Percentiles rank a stretch among this genome's conserved stretches.
These are phyloP conservation scores for Montifringilla adamsi DNA, from an alignment of 2,113 vertebrate species.

Conservation along the genomic window DNA sequence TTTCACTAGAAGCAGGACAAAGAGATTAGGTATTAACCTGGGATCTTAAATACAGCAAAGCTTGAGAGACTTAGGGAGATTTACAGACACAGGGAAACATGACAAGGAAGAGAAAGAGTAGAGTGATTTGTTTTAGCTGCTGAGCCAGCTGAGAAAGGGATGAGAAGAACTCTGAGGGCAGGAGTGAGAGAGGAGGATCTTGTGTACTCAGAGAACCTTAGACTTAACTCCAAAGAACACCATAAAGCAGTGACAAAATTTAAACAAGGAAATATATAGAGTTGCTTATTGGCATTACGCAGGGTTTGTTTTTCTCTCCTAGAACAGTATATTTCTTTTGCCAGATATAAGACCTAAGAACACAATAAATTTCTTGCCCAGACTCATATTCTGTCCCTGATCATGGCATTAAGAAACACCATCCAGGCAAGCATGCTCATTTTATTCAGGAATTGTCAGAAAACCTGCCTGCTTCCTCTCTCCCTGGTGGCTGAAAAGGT, in stretches of 20 bases:
- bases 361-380: background rate
- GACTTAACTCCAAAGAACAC: background rate
- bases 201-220: background rate
- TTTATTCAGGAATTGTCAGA: background rate
- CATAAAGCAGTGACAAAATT: background rate
- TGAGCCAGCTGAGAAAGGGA: background rate
- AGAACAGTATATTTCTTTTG: background rate
- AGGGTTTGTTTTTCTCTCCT: background rate
- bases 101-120: background rate
- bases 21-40: background rate
- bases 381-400: background rate
- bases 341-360: background rate
- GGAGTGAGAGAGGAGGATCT: background rate
- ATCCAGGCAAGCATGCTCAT: background rate
- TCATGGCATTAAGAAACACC: background rate
- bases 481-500: background rate
- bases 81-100: background rate
- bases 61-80: background rate
- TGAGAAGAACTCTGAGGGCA: background rate
- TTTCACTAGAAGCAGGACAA: background rate
- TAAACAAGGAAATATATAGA: background rate
- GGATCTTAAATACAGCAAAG: background rate
- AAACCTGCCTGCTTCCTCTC: background rate
- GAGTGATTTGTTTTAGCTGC: background rate
- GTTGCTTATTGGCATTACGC: background rate